Conservation (phyloP, 2,113 vertebrate species). For the Sander vitreus region DNA sequence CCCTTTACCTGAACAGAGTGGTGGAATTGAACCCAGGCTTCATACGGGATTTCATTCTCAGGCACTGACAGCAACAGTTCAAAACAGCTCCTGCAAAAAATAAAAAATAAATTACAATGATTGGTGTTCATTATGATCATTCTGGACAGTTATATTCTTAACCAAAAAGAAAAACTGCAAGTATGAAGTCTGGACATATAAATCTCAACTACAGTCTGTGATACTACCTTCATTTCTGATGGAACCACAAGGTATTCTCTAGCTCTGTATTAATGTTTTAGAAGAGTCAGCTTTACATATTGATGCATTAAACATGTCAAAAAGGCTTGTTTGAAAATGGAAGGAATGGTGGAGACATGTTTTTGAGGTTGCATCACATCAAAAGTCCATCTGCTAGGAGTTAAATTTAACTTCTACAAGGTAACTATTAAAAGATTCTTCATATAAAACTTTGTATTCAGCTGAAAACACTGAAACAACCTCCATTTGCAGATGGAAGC, state of each 20-base stretch:
- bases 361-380: not conserved
- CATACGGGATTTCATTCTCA: constrained; percentile 92
- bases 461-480: not conserved
- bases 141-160: not conserved
- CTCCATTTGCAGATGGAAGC: not conserved
- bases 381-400: not conserved
- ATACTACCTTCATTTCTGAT: not conserved
- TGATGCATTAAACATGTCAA: constrained; percentile 18
- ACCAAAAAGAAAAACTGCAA: not conserved
- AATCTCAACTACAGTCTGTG: not conserved
- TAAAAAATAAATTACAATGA: not conserved
- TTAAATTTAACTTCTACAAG: constrained; percentile 18
- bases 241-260: not conserved
- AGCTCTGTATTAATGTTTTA: not conserved
- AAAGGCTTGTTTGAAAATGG: not conserved
- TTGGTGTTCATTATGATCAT: not conserved
- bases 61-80: constrained; percentile 95
- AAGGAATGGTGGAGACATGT: not conserved
- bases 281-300: constrained; percentile 1
- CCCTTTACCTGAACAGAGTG: constrained; percentile 92
- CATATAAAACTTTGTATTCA: not conserved
- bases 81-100: constrained; percentile 96
- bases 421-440: constrained; percentile 5
- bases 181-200: not conserved
- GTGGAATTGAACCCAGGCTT: constrained; percentile 93